A percentile compares a stretch with the other conserved stretches of the same genome.
Evolutionary conservation across 1,140 invertebrate genomes (phyloP).

Genomic region (Plutomurus gul): DNA sequence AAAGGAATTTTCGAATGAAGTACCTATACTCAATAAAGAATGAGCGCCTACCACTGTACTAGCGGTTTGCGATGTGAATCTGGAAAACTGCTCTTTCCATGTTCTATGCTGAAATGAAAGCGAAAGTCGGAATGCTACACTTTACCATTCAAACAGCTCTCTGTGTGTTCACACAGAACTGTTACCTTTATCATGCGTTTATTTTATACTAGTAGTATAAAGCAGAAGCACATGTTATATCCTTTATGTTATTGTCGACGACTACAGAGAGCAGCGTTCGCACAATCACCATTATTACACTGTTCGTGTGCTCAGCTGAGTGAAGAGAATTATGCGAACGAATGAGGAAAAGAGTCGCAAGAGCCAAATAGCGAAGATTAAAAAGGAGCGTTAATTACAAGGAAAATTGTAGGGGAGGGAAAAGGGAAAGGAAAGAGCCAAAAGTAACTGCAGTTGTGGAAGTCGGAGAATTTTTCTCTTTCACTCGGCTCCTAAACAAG

Average conservation of each 20-base stretch:
- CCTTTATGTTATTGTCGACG: neutral
- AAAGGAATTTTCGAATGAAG: neutral
- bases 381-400: slow-evolving; percentile 29
- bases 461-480: neutral
- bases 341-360: slow-evolving; percentile 9
- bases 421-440: neutral
- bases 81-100: too few species aligned
- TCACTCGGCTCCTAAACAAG: neutral
- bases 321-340: slow-evolving; percentile 13
- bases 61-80: too few species aligned
- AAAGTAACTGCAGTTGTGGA: neutral
- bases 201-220: too few species aligned
- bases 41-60: neutral
- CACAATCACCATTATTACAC: too few species aligned
- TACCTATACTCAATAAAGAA: too few species aligned
- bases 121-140: too few species aligned
- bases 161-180: too few species aligned
- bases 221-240: too few species aligned
- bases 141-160: too few species aligned
- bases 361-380: slow-evolving; percentile 27
- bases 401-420: slow-evolving; percentile 17
- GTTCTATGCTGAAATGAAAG: too few species aligned
- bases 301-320: neutral
- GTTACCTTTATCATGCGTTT: too few species aligned
- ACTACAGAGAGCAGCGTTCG: neutral